These are phyloP conservation scores for Heliornis fulica DNA, from an alignment of 2,113 vertebrate species.

Conservation along the genomic window DNA sequence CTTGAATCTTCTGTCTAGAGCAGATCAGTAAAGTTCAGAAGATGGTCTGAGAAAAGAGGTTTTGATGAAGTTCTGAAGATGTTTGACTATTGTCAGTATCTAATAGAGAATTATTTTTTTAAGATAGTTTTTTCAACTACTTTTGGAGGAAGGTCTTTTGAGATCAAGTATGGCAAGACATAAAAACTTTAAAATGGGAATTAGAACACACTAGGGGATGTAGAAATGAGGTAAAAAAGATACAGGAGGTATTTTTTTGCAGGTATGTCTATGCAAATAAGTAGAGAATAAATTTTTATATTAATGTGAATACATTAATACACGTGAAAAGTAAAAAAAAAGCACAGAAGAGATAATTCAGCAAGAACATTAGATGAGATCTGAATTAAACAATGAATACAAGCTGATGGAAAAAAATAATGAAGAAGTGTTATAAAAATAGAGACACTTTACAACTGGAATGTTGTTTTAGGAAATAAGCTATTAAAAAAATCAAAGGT, in stretches of 20 bases:
- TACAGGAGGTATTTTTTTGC: neutral
- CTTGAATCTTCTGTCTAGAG: neutral
- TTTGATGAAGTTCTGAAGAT: neutral
- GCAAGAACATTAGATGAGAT: neutral
- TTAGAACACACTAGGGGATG: neutral
- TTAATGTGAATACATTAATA: too few species aligned
- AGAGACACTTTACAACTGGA: neutral
- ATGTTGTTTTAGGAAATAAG: neutral
- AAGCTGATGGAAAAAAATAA: neutral
- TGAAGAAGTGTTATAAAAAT: neutral
- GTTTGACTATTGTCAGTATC: neutral
- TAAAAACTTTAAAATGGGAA: neutral
- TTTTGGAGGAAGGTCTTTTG: neutral
- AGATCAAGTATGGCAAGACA: neutral
- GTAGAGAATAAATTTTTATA: neutral
- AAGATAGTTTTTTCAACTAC: neutral
- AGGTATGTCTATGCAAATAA: neutral
- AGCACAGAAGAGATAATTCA: neutral
- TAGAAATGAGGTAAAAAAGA: neutral
- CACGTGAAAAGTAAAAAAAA: too few species aligned
- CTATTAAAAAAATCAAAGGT: neutral
- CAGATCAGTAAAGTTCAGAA: neutral
- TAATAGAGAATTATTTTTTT: neutral
- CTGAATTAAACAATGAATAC: neutral
- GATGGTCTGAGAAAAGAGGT: neutral